Evolutionary conservation across 2,113 vertebrate species (phyloP), one percentile per base, ranked within the genome.

Genomic region (Salvelinus namaycush): DNA sequence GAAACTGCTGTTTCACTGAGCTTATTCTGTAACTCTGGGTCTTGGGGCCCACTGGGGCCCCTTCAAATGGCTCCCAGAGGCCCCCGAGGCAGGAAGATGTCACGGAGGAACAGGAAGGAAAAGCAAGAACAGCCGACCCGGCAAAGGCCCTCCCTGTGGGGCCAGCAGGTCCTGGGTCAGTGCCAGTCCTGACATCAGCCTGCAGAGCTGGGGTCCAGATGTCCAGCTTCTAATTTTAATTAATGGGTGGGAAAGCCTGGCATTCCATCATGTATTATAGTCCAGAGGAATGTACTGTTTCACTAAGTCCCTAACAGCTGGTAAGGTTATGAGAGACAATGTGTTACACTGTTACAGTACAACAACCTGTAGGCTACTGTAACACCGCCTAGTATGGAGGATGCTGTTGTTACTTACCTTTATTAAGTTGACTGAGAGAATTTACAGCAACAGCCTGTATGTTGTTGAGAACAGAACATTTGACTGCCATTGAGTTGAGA

Each of bases 41-140:
- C 39, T 44, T 44, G 39, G 39, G 39, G 39, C 39, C 67, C 72
- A 0, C 89, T 2, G 8, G 8, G 91, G 54, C 72, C 75, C 81
- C 82, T 86, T 89, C 89, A 90, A 93, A 94, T 86, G 92, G 92
- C 92, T 44, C 93, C 93, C 90, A 78, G 48, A 73, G 86, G 88
- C 88, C 88, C 88, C 59, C 88, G 91, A 92, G 93, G 95, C 95
- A 95, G 95, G 95, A 97, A 96, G 94, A 95, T 96, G 94, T 96
- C 94, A 94, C 93, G 93, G 92, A 95, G 90, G 92, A 92, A 94
- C 94, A 95, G 96, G 95, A 96, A 96, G 95, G 95, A 96, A 96
- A 81, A 83, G 76, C 75, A 77, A 67, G 79, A 76, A 24, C 64
- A 72, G 69, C 74, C 27, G 69, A 89, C 86, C 87, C 75, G 4